phyloP scores from a whole-genome alignment of 2,113 vertebrate species.

The Nyctereutes procyonoides region DNA sequence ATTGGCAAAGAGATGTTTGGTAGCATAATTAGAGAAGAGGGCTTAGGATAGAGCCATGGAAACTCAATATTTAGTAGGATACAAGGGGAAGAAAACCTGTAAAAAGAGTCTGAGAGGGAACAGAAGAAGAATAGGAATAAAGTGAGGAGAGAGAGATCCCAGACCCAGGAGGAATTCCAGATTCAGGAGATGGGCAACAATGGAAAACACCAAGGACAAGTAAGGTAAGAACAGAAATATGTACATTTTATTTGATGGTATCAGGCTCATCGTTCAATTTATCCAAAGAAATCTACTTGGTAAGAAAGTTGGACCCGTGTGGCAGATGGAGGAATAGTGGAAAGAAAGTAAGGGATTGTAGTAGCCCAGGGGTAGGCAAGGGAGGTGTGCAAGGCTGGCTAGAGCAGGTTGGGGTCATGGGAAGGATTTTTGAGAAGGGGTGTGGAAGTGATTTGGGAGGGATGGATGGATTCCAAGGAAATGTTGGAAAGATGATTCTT shows the following conservation, averaged over 20 bases:
- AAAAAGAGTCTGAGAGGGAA: background rate
- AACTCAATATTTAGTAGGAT: background rate
- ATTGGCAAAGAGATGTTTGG: background rate
- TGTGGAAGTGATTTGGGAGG: background rate
- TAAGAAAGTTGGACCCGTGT: background rate
- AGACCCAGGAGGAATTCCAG: background rate
- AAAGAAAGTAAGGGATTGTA: background rate
- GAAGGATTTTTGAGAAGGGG: background rate
- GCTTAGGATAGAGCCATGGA: background rate
- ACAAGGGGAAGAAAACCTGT: background rate
- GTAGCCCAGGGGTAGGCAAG: background rate
- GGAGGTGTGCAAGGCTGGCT: background rate
- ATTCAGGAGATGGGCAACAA: background rate
- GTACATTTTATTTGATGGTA: background rate
- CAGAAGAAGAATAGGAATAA: background rate
- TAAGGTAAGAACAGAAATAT: background rate
- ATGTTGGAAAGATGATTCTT: background rate
- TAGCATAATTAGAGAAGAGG: background rate
- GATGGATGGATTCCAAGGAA: background rate
- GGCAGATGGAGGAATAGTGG: background rate
- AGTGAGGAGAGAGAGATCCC: too few relatives aligned
- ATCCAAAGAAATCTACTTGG: background rate
- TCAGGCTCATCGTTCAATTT: background rate
- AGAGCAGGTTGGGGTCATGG: background rate
- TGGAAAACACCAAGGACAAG: background rate